These are phyloP conservation scores for Pheucticus melanocephalus DNA, from an alignment of 2,113 vertebrate species.

Conservation along the genomic window DNA sequence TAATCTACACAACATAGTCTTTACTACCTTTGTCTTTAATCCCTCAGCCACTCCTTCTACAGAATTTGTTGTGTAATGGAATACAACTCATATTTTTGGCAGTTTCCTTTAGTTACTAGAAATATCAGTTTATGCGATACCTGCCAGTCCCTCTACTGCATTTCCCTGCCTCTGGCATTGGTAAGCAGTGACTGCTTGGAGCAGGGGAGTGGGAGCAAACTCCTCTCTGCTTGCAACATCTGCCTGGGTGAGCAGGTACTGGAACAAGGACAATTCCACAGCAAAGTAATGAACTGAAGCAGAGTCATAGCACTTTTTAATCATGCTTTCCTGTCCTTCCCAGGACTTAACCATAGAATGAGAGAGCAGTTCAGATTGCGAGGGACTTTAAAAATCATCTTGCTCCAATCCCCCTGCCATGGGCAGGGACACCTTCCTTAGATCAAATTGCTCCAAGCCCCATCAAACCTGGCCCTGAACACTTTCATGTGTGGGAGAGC, in stretches of 20 bases:
- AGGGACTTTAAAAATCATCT: not conserved
- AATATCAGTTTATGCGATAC: not conserved
- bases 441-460: not conserved
- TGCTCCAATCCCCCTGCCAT: not conserved
- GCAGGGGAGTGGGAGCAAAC: not conserved
- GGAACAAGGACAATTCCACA: not conserved
- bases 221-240: not conserved
- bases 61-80: not conserved
- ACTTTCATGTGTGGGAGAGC: not conserved
- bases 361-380: not conserved
- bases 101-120: not conserved
- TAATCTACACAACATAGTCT: not conserved
- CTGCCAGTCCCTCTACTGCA: not conserved
- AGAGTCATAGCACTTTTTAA: not conserved
- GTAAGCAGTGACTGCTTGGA: not conserved
- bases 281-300: fast-evolving
- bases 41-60: not conserved
- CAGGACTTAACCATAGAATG: not conserved
- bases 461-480: not conserved
- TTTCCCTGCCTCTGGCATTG: not conserved
- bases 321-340: not conserved
- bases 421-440: not conserved
- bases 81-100: not conserved
- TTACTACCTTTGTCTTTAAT: not conserved
- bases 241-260: not conserved